Evolutionary conservation across 2,113 vertebrate genomes (phyloP).

Genomic region (Upupa epops): DNA sequence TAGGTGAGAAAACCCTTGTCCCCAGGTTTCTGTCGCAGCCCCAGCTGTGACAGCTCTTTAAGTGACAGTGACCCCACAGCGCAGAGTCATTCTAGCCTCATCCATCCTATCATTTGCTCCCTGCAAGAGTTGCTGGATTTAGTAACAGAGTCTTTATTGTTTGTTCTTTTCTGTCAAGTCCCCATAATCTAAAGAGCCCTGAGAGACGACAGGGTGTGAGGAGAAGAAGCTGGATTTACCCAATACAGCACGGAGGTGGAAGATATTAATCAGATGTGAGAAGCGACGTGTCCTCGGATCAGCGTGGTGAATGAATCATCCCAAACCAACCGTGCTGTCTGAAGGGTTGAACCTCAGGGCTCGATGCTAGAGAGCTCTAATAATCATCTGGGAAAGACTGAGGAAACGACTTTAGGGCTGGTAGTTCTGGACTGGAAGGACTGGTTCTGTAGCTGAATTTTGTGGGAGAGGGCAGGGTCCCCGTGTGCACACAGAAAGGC

Average conservation of each 20-base stretch:
- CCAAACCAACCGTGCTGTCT: background rate
- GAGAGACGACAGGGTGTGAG: background rate
- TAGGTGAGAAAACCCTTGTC: background rate
- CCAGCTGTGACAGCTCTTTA: background rate
- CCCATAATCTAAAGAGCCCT: background rate
- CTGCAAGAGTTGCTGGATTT: background rate
- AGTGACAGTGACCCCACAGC: background rate
- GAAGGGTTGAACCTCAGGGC: background rate
- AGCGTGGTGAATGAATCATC: background rate
- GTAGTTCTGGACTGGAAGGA: background rate
- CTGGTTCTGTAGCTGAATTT: background rate
- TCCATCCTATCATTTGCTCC: background rate
- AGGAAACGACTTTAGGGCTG: background rate
- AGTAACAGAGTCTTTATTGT: background rate
- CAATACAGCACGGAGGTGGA: background rate
- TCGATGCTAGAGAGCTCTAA: background rate
- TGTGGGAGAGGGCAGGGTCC: background rate
- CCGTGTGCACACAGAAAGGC: background rate
- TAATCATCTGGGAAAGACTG: background rate
- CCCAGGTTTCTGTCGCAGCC: background rate
- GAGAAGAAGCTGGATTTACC: background rate
- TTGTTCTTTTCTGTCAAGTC: background rate
- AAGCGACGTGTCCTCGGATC: background rate
- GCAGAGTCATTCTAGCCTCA: background rate
- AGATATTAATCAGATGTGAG: slow-evolving; percentile 23